Conservation (phyloP, 2,113 vertebrate genomes). For the human (Homo sapiens) region DNA sequence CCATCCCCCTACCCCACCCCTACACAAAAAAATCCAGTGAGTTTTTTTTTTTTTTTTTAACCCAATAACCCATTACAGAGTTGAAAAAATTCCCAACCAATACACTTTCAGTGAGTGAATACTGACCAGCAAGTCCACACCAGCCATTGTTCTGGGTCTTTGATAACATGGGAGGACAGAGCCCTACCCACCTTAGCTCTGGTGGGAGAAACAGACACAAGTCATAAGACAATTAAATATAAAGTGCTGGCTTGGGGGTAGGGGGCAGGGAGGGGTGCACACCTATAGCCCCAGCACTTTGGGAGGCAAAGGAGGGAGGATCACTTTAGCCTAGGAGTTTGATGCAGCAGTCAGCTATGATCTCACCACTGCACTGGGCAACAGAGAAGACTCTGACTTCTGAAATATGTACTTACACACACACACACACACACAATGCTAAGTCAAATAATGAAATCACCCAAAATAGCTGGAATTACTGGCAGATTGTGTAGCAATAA, state of each 20-base stretch:
- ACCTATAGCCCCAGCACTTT: background rate
- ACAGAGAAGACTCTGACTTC: background rate
- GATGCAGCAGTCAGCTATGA: background rate
- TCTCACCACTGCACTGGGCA: background rate
- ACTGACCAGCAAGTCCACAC: background rate
- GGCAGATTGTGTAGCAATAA: background rate
- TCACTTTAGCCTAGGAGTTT: background rate
- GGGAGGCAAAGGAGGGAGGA: background rate
- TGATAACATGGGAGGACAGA: background rate
- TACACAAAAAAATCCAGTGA: background rate
- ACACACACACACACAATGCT: background rate
- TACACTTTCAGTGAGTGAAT: background rate
- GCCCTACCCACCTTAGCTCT: background rate
- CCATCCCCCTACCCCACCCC: background rate
- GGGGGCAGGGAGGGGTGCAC: background rate
- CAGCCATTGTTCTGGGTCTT: background rate
- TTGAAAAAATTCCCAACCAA: background rate
- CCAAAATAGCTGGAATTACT: background rate
- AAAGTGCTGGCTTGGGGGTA: background rate
- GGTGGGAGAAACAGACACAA: background rate
- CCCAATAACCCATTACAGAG: background rate
- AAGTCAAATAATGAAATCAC: background rate
- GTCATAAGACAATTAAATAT: background rate
- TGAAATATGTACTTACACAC: background rate
- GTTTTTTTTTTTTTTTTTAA: background rate